Conservation (phyloP, 2,113 vertebrate genomes). For the Phasianus colchicus region DNA sequence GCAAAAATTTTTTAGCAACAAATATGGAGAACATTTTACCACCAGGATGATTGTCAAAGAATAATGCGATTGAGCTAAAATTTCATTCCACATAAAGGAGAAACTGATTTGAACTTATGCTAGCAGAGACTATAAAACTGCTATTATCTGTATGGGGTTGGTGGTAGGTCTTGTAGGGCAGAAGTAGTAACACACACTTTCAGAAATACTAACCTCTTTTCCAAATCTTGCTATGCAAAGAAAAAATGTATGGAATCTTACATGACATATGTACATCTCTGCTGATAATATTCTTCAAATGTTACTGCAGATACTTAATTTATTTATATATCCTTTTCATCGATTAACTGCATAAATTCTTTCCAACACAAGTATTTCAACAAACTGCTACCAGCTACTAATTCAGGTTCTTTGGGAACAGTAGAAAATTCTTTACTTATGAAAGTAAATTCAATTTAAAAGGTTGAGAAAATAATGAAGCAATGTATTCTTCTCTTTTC, state of each 20-base stretch:
- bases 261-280: background rate
- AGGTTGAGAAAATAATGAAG: background rate
- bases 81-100: background rate
- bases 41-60: background rate
- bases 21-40: slow-evolving; percentile 56
- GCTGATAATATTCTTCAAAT: background rate
- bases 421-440: background rate
- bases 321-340: background rate
- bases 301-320: background rate
- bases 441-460: background rate
- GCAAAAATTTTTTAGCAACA: slow-evolving; percentile 46
- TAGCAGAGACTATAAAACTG: background rate
- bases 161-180: background rate
- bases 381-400: background rate
- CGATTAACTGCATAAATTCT: background rate
- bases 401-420: background rate
- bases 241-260: background rate
- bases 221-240: background rate
- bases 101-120: background rate
- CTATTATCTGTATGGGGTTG: background rate
- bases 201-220: background rate
- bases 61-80: background rate
- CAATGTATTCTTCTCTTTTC: background rate
- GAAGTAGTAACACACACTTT: background rate
- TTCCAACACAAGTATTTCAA: background rate